A percentile compares a stretch with the other conserved stretches of the same genome.
Evolutionary conservation across 1,140 invertebrate genomes (phyloP).

Genomic region (Drosophila eugracilis): DNA sequence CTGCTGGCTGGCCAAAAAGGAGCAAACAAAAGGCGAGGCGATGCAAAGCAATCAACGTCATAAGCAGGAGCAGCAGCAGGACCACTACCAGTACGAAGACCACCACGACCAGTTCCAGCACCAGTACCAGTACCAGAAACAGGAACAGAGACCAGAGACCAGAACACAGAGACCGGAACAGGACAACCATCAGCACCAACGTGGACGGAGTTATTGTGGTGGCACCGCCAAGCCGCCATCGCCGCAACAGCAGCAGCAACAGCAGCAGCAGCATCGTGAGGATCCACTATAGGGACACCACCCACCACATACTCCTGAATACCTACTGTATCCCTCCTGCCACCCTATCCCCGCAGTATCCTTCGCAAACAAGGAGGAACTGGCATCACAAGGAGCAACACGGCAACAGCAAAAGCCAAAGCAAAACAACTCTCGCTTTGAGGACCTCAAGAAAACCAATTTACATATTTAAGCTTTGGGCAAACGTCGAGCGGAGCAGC

Average conservation of each 20-base stretch:
- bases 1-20: slow-evolving; percentile 17
- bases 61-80: slow-evolving; percentile 55
- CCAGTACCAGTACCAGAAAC: slow-evolving; percentile 13
- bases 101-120: slow-evolving; percentile 13
- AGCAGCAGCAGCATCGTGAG: slow-evolving; percentile 2
- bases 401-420: slow-evolving; percentile 32
- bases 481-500: slow-evolving; percentile 32
- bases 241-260: slow-evolving; percentile 10
- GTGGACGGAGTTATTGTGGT: slow-evolving; percentile 58
- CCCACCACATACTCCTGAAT: neutral
- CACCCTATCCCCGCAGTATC: neutral
- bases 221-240: slow-evolving; percentile 35
- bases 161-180: slow-evolving; percentile 22
- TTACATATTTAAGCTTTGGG: slow-evolving; percentile 75
- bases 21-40: slow-evolving; percentile 65
- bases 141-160: slow-evolving; percentile 29
- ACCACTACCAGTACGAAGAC: slow-evolving; percentile 16
- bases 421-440: slow-evolving; percentile 55
- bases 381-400: slow-evolving; percentile 15
- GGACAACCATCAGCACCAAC: slow-evolving; percentile 34
- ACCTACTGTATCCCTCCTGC: neutral
- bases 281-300: slow-evolving; percentile 10
- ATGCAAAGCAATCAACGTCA: slow-evolving; percentile 80
- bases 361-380: slow-evolving; percentile 28
- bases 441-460: slow-evolving; percentile 69